Base-by-base conservation (phyloP, 2,888 invertebrate species). In the Odiellus spinosus region DNA sequence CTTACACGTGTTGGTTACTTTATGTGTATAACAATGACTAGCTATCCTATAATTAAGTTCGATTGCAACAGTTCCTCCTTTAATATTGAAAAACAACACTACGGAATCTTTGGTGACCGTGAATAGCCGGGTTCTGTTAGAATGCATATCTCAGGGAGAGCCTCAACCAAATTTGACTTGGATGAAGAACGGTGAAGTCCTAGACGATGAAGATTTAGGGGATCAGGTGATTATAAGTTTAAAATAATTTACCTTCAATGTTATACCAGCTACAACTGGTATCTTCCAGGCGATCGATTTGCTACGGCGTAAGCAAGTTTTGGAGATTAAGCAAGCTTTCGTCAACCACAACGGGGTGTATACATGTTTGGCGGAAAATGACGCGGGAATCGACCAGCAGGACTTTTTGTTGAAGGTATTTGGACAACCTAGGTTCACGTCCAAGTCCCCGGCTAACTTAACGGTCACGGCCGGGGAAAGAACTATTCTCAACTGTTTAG, bases 101-200 rank as follows among this genome's bases (percentile, higher is more conserved):
- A 26, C 26, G 26, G 26, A 26, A 26, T 26, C 26, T 6, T 26
- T 26, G 26, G 26, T 26, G 8, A 26, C 26, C 26, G 26, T 26
- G 5, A 26, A 26, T 8, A 26, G 26, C 8, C 26, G 26, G 5
- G 26, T 26, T 26, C 26, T 26, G 5, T 26, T 73, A 38, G 58
- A 72, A n/a, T 74, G 76, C 61, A 58, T 64, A 57, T 69, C 69
- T 49, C 57, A 61, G 36, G 74, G 42, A 8, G 20, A 18, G 10
- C 51, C 51, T 4, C 42, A 21, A 3, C 51, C 51, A 0, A 58
- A 57, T 1, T 66, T 79, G n/a, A 55, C 60, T 2, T 80, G 79
- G 78, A 66, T 65, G 50, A 71, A 70, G 44, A 64, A 71, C 44
- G 69, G 44, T 1, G 36, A 47, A 17, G 32, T 42, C 26, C 11